A percentile compares a stretch with the other conserved stretches of the same genome.
Evolutionary conservation across 2,888 invertebrate genomes (phyloP).

Genomic region (Plagiodera versicolora): DNA sequence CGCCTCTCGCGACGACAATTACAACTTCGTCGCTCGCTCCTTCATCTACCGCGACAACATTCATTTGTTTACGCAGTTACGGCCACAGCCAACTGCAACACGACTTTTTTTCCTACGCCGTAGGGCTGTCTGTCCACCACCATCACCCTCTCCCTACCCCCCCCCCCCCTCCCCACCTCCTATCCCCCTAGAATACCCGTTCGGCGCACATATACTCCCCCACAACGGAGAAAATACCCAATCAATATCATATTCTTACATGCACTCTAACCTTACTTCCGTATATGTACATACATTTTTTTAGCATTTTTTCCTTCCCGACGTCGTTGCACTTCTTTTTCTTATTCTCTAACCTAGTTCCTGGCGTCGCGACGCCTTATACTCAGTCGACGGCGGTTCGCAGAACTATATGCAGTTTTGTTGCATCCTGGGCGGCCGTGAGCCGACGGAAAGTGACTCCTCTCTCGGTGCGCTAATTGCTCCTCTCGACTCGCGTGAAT

Average conservation of each 20-base stretch:
- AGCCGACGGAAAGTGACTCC: slow-evolving; percentile 25
- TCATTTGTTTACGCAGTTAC: slow-evolving; percentile 38
- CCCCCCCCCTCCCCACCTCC: slow-evolving; percentile 23
- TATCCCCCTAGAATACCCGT: slow-evolving; percentile 24
- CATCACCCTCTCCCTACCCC: too few species aligned
- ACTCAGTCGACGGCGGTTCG: slow-evolving; percentile 51
- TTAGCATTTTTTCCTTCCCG: slow-evolving; percentile 48
- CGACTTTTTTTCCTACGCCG: slow-evolving; percentile 26
- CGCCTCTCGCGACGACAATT: not conserved
- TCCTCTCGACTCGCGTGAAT: slow-evolving; percentile 37
- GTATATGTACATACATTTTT: slow-evolving; percentile 57
- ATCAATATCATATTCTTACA: slow-evolving; percentile 54
- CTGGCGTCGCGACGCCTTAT: slow-evolving; percentile 50
- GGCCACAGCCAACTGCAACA: slow-evolving; percentile 36
- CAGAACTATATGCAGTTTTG: slow-evolving; percentile 51
- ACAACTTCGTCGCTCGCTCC: slow-evolving; percentile 22
- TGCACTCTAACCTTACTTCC: slow-evolving; percentile 56
- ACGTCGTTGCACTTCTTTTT: slow-evolving; percentile 48
- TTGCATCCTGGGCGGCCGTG: slow-evolving; percentile 33
- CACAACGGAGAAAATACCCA: slow-evolving; percentile 53
- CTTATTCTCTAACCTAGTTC: slow-evolving; percentile 57
- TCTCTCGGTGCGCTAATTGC: slow-evolving; percentile 28
- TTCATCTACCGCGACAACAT: slow-evolving; percentile 37
- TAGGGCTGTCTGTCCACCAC: not conserved
- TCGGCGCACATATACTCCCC: slow-evolving; percentile 37